Conservation (phyloP, 2,797 vertebrate species). For the Darevskia mixta region DNA sequence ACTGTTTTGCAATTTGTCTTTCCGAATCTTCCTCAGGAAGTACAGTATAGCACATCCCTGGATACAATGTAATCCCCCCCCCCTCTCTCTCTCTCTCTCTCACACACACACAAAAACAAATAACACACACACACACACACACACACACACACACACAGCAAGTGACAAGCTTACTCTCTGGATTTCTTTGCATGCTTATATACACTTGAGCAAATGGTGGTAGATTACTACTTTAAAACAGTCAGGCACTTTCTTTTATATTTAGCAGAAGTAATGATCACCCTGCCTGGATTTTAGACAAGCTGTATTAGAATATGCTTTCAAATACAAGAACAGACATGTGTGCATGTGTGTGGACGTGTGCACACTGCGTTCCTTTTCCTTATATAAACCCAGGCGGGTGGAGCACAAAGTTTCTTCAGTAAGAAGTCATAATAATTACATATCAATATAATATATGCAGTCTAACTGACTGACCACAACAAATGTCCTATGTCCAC, state of each 20-base stretch:
- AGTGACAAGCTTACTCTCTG: slow-evolving; percentile 40
- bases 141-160: fast-evolving
- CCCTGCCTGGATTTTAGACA: slow-evolving; percentile 53
- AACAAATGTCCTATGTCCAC: slow-evolving; percentile 58
- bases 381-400: slow-evolving; percentile 33
- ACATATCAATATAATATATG: slow-evolving; percentile 41
- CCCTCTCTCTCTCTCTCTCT: not conserved
- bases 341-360: slow-evolving; percentile 13
- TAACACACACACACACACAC: no score
- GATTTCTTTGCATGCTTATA: slow-evolving; percentile 54
- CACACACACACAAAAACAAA: not conserved
- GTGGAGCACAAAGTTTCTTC: slow-evolving; percentile 40
- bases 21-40: slow-evolving; percentile 8
- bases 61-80: not conserved
- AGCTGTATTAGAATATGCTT: slow-evolving; percentile 42
- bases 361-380: slow-evolving; percentile 20
- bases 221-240: slow-evolving; percentile 64
- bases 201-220: slow-evolving; percentile 51
- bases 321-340: slow-evolving; percentile 44
- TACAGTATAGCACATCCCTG: not conserved
- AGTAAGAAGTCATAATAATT: slow-evolving; percentile 45
- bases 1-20: slow-evolving; percentile 13
- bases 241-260: slow-evolving; percentile 60
- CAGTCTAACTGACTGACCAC: slow-evolving; percentile 52
- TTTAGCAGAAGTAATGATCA: slow-evolving; percentile 65